These are phyloP conservation scores for Epizoanthus illoricatus DNA, from an alignment of 92 coral and sea anemone genomes.

Conservation along the genomic window DNA sequence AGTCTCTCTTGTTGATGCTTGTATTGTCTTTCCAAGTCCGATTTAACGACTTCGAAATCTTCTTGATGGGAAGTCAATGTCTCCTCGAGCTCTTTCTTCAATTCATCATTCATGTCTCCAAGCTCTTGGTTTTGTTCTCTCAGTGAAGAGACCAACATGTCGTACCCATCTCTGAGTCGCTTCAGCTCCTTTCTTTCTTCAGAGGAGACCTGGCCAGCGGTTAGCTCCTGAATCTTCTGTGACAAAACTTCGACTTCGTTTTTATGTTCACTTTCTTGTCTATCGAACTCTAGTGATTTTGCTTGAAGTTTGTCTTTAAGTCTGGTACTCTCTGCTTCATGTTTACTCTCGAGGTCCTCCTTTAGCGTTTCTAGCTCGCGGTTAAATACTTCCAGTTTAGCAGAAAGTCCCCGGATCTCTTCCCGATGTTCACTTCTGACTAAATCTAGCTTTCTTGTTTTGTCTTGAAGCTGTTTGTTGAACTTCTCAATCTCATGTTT, in stretches of 20 bases:
- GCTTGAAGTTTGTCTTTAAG: conserved; percentile 52
- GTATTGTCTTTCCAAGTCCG: conserved; percentile 65
- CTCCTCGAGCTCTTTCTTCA: conserved; percentile 57
- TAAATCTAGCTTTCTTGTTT: conserved; percentile 53
- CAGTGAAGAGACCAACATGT: conserved; percentile 58
- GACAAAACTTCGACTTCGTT: conserved; percentile 49
- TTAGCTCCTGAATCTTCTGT: conserved; percentile 49
- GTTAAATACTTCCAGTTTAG: conserved; percentile 61
- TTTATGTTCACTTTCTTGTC: conserved; percentile 41
- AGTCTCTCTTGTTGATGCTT: conserved; percentile 63
- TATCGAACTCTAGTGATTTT: conserved; percentile 57
- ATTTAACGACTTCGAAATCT: conserved; percentile 55
- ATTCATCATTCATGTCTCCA: conserved; percentile 54
- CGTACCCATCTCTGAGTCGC: conserved; percentile 48
- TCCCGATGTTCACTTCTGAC: conserved; percentile 48
- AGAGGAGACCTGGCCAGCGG: conserved; percentile 32
- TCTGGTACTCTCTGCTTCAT: conserved; percentile 47
- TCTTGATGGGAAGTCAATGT: conserved; percentile 52
- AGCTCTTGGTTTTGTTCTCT: conserved; percentile 66
- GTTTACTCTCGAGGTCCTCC: conserved; percentile 37
- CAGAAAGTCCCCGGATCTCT: conserved; percentile 48
- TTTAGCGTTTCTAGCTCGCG: conserved; percentile 43
- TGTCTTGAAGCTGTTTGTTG: conserved; percentile 58
- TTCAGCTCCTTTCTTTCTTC: conserved; percentile 33
- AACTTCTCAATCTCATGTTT: conserved; percentile 63